Base-by-base conservation (phyloP, 2,113 vertebrate genomes). In the Chaenocephalus aceratus region DNA sequence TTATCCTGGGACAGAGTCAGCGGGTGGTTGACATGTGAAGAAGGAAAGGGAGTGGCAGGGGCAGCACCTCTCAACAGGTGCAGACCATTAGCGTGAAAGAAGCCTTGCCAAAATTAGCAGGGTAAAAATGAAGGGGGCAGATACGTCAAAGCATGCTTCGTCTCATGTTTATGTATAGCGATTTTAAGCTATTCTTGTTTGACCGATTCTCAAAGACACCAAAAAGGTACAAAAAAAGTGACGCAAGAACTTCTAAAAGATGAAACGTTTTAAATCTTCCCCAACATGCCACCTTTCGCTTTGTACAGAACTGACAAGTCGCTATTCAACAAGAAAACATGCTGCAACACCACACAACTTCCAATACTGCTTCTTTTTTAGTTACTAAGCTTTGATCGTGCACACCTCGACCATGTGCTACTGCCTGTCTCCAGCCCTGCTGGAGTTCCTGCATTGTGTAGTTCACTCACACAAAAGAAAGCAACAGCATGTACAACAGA, bases 91-190 rank as follows among this genome's bases (percentile, higher is more conserved):
- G 86, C 87, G 89, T 86, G 82, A 89, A 89, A 76, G 26, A 52
- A 36, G 73, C 46, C 59, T 11, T 1, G 53, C 60, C 52, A 79
- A 84, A 83, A 80, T 54, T 1, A 67, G 64, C 21, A 76, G 89
- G 73, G 23, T 45, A 60, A 21, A 66, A 79, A 65, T 49, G 80
- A 85, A 84, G 82, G 82, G 75, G 81, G 80, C 77, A 81, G 30
- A 56, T 21, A 61, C 51, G 85, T 92, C 84, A 86, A 90, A 86
- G 81, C 67, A 21, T 12, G 7, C 26, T 59, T 51, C 56, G 45
- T 62, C 89, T 92, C 89, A 94, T 94, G 89, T 89, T 90, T 94
- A 93, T 94, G 82, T 21, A 92, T 89, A 54, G 1, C 14, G n/a
- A 26, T 51, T 78, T 68, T 41, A 63, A 79, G 71, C 30, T 63